Conservation (phyloP, 2,888 invertebrate species). For the Acronicta leporina region DNA sequence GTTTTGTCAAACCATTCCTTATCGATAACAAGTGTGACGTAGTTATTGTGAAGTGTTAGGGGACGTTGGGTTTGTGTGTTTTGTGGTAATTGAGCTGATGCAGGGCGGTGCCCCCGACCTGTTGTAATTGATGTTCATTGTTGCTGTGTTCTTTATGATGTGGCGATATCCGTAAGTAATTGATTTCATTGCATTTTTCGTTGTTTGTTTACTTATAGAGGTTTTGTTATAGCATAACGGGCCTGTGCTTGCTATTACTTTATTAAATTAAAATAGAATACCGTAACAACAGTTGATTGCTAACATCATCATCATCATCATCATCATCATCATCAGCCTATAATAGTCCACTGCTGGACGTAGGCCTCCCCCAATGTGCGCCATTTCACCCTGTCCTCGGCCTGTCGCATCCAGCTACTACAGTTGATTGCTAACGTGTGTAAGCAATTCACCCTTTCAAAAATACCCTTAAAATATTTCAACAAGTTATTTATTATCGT, state of each 20-base stretch:
- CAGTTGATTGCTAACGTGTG: neutral
- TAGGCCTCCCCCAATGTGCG: no score
- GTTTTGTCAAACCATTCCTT: constrained; percentile 50
- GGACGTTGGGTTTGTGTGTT: constrained; percentile 17
- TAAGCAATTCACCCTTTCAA: neutral
- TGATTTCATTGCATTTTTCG: constrained; percentile 12
- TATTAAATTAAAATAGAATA: no score
- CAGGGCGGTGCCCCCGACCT: constrained; percentile 22
- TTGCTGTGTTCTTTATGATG: constrained; percentile 16
- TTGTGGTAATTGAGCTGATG: constrained; percentile 17
- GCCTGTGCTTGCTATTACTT: no score
- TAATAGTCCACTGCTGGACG: no score
- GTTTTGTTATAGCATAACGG: no score
- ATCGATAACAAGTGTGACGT: constrained; percentile 51
- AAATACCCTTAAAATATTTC: constrained; percentile 4
- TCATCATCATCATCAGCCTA: no score
- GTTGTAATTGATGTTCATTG: constrained; percentile 6
- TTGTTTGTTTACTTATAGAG: neutral
- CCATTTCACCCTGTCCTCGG: no score
- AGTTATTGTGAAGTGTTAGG: constrained; percentile 31
- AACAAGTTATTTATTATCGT: constrained; percentile 6
- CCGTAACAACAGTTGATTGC: no score
- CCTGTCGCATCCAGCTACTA: no score
- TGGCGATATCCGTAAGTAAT: constrained; percentile 28
- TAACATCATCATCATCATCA: no score